phyloP scores from a whole-genome alignment of 2,113 vertebrate species.

The Hypocryptadius cinnamomeus region DNA sequence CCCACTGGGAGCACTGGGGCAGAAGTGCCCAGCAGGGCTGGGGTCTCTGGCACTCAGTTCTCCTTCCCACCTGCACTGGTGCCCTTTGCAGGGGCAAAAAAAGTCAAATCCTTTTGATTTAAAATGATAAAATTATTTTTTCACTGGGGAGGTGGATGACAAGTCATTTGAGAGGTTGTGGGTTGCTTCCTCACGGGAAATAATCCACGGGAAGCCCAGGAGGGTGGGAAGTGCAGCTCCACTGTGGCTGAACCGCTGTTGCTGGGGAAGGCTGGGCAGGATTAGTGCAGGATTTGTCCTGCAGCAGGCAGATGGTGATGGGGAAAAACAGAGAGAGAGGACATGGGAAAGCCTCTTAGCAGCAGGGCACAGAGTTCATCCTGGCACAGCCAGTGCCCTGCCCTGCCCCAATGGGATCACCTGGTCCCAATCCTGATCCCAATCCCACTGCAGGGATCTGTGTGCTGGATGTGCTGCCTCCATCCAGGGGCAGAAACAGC shows the following conservation, averaged over 20 bases:
- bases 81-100: neutral
- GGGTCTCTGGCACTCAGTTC: neutral
- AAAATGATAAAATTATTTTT: neutral
- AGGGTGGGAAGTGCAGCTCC: neutral
- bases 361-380: neutral
- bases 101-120: neutral
- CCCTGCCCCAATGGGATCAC: rapidly evolving
- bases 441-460: rapidly evolving
- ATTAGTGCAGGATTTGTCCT: constrained; percentile 14
- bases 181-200: neutral
- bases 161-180: neutral
- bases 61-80: neutral
- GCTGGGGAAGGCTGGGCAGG: neutral
- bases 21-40: neutral
- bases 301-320: neutral
- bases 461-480: neutral
- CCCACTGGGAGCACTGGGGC: neutral
- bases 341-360: neutral
- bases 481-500: rapidly evolving
- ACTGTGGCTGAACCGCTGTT: rapidly evolving
- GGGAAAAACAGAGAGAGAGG: neutral
- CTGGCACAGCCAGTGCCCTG: neutral
- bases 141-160: neutral
- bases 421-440: neutral
- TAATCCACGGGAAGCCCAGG: neutral